Percentiles rank a stretch among this genome's conserved stretches.
These are phyloP conservation scores for Acanthornis magna DNA, from an alignment of 2,797 vertebrate genomes.

Conservation along the genomic window DNA sequence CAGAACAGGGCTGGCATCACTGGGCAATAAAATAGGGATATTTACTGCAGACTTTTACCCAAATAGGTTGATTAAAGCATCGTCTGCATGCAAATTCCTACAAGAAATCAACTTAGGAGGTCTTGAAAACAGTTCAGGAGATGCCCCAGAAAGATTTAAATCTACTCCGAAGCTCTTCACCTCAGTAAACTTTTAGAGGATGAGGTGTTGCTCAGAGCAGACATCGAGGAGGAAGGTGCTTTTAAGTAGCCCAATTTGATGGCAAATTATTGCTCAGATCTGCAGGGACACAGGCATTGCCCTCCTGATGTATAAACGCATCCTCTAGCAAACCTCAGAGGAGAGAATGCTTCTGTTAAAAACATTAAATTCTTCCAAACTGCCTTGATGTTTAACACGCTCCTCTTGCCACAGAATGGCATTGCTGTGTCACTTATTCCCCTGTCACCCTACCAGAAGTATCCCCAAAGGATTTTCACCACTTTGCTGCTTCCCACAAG, in stretches of 20 bases:
- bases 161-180: not conserved
- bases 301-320: fast-evolving
- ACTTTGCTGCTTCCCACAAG: not conserved
- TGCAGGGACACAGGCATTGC: not conserved
- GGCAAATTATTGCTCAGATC: not conserved
- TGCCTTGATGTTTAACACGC: fast-evolving
- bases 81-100: fast-evolving
- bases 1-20: fast-evolving
- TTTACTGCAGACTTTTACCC: not conserved
- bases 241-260: not conserved
- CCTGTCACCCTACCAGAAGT: fast-evolving
- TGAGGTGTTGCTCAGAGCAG: not conserved
- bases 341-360: not conserved
- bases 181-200: not conserved
- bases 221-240: not conserved
- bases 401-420: not conserved
- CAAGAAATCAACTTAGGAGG: not conserved
- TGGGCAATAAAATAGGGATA: too few species aligned
- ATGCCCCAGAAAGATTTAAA: not conserved
- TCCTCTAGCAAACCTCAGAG: not conserved
- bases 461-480: not conserved
- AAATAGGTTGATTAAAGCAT: not conserved
- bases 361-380: not conserved
- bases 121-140: not conserved
- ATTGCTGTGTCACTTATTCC: fast-evolving